phyloP scores from a whole-genome alignment of 2,888 invertebrate species.

The Metalampra italica region DNA sequence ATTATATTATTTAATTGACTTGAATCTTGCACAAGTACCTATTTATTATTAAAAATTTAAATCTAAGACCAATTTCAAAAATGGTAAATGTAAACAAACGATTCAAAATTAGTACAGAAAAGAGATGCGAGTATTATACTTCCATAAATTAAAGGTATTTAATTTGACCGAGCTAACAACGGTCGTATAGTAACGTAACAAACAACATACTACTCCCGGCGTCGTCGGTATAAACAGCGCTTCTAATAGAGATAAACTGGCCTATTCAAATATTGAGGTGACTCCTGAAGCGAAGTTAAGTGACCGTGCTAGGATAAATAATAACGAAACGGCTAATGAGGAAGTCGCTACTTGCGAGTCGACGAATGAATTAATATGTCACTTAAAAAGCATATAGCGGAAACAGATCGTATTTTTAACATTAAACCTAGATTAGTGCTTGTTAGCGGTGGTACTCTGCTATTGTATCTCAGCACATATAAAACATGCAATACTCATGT shows the following conservation, averaged over 20 bases:
- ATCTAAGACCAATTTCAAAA: too few relatives aligned
- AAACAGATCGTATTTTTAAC: conserved; percentile 65
- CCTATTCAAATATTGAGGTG: conserved; percentile 53
- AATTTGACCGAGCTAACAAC: conserved; percentile 7
- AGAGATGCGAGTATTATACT: too few relatives aligned
- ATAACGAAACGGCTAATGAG: conserved; percentile 72
- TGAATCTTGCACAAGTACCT: too few relatives aligned
- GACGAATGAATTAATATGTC: conserved; percentile 61
- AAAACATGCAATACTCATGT: neutral
- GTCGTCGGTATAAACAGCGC: conserved; percentile 31
- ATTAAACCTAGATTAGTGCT: conserved; percentile 66
- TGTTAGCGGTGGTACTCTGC: conserved; percentile 43
- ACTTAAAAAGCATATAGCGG: conserved; percentile 65
- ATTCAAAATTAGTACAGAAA: too few relatives aligned
- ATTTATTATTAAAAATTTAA: too few relatives aligned
- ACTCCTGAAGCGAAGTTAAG: conserved; percentile 37
- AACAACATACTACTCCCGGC: neutral
- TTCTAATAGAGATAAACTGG: conserved; percentile 52
- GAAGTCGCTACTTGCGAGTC: conserved; percentile 66
- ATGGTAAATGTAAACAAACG: too few relatives aligned
- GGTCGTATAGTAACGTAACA: conserved; percentile 2
- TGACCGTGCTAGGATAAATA: conserved; percentile 51
- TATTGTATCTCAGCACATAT: conserved; percentile 19
- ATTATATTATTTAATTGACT: too few relatives aligned
- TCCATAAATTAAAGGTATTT: too few relatives aligned